Percentiles rank a stretch among this genome's conserved stretches.
Conservation (phyloP, 2,888 invertebrate species). For the Phymatocera aterrima region DNA sequence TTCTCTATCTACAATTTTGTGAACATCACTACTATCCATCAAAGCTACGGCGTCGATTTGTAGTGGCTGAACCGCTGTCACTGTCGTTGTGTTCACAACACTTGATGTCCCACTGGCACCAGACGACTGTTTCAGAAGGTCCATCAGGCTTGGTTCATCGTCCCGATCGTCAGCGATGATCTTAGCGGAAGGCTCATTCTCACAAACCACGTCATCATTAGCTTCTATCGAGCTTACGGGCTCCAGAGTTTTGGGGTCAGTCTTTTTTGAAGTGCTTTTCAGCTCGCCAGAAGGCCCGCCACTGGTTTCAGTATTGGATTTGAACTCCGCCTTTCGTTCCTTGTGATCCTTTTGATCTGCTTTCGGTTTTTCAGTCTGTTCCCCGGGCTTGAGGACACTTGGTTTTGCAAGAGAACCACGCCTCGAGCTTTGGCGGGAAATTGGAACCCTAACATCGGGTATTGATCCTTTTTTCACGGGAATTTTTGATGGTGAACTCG, state of each 20-base stretch:
- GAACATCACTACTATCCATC: slow-evolving; percentile 52
- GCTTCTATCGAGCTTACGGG: slow-evolving; percentile 42
- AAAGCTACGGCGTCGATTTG: slow-evolving; percentile 65
- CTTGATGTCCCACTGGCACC: slow-evolving; percentile 66
- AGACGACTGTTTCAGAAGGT: slow-evolving; percentile 66
- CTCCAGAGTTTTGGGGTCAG: not conserved
- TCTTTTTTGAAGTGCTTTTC: slow-evolving; percentile 8
- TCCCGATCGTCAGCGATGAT: slow-evolving; percentile 35
- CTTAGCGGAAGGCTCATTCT: not conserved
- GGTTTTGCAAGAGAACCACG: slow-evolving; percentile 31
- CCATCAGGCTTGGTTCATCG: slow-evolving; percentile 59
- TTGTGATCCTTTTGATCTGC: slow-evolving; percentile 43
- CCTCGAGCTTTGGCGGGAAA: slow-evolving; percentile 46
- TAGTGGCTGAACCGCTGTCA: slow-evolving; percentile 70
- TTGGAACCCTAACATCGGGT: slow-evolving; percentile 53
- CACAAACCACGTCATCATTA: not conserved
- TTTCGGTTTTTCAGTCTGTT: slow-evolving; percentile 34
- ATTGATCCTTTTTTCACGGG: slow-evolving; percentile 62
- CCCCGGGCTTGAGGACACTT: not conserved
- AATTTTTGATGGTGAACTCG: slow-evolving; percentile 67
- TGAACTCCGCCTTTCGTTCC: slow-evolving; percentile 18
- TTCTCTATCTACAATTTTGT: slow-evolving; percentile 16
- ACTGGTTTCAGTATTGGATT: not conserved
- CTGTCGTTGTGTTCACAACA: slow-evolving; percentile 69
- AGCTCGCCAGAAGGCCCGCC: not conserved